These are phyloP conservation scores for Linepithema humile DNA, from an alignment of 1,140 invertebrate genomes.

Conservation along the genomic window DNA sequence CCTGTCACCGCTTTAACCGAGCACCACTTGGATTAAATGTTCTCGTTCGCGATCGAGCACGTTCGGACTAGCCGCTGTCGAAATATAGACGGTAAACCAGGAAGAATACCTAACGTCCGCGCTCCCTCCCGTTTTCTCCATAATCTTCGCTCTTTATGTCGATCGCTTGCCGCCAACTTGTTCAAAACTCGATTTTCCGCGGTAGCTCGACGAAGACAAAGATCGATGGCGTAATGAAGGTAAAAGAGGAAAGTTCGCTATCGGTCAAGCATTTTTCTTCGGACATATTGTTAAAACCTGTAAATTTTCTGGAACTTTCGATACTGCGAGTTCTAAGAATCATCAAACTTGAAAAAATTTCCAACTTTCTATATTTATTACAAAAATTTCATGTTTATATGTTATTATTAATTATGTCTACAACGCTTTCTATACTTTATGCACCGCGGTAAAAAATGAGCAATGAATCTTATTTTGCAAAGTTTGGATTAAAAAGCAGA, in stretches of 20 bases:
- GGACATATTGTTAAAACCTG: not conserved
- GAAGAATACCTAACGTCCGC: slow-evolving; percentile 28
- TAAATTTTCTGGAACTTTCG: slow-evolving; percentile 8
- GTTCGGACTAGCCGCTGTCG: slow-evolving; percentile 22
- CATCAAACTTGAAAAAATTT: not conserved
- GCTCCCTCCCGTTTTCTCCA: not conserved
- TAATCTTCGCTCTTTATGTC: slow-evolving; percentile 20
- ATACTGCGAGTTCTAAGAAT: not conserved
- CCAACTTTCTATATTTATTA: not conserved
- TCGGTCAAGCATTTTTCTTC: not conserved
- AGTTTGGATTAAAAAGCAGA: not conserved
- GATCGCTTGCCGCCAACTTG: slow-evolving; percentile 35
- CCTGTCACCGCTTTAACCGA: slow-evolving; percentile 81
- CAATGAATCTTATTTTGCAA: not conserved
- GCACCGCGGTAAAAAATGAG: not conserved
- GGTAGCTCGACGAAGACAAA: slow-evolving; percentile 17
- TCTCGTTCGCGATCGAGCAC: slow-evolving; percentile 74
- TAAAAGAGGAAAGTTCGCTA: not conserved
- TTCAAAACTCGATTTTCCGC: slow-evolving; percentile 34
- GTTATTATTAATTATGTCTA: not conserved
- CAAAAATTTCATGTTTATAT: too few species aligned
- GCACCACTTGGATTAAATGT: slow-evolving; percentile 82
- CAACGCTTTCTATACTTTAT: not conserved
- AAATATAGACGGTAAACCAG: slow-evolving; percentile 24
- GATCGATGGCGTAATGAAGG: not conserved